Base-by-base conservation (phyloP, 2,888 invertebrate species). In the Himalopsyche japonica region DNA sequence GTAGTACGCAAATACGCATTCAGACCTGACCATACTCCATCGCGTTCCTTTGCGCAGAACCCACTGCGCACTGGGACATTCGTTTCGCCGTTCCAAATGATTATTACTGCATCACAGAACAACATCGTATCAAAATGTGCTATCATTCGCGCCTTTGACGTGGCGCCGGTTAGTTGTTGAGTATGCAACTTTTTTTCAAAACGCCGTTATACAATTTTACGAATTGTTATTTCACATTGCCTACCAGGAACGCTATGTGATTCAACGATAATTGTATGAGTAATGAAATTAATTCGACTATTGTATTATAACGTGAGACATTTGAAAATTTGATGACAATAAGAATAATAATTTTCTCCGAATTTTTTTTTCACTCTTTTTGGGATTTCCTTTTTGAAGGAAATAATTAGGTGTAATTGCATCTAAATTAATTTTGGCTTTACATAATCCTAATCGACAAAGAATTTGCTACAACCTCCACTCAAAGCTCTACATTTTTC, bases 21-120 rank as follows among this genome's bases (percentile, higher is more conserved):
- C 80, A 83, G 83, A 83, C 83, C 83, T 83, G 83, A 83, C 83
- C 83, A 83, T 47, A 80, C 83, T 80, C 83, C 20, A 79, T 8
- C 37, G 49, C 70, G 79, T 83, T 83, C 79, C 83, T 83, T 76
- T 83, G 83, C 83, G 83, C 83, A 83, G 80, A 83, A 49, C 80
- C 47, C 57, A 78, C 80, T 83, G 83, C 83, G 83, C 83, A 83
- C 30, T 57, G 57, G 48, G 80, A 47, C 49, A 43, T n/a, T 24
- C 37, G 48, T 76, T 83, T 83, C 83, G 80, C 83, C 83, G 83
- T 83, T 83, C 34, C 57, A 57, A 57, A 57, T 15, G 57, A 57
- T 57, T 57, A 57, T 57, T 57, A 57, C 57, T 57, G 57, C 57
- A 57, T 57, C 57, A 20, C 24, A 57, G 57, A 20, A 57, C 57